Conservation (phyloP, 2,888 invertebrate genomes). For the Cremastinae sp. region DNA sequence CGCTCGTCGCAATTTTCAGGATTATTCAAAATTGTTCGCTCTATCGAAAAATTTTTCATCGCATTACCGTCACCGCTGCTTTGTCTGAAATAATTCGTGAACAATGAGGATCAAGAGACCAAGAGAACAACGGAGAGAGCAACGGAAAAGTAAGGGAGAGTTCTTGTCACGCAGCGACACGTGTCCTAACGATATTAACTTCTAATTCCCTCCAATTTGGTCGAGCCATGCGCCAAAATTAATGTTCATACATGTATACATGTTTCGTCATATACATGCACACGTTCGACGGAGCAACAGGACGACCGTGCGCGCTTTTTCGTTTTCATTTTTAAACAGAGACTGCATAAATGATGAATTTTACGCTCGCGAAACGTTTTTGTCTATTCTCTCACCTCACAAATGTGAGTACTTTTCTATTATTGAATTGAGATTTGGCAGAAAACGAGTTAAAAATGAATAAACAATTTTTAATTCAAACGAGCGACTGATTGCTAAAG, state of each 20-base stretch:
- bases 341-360: not conserved
- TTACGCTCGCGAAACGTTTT: not conserved
- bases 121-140: not conserved
- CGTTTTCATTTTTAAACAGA: slow-evolving; percentile 63
- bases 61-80: too few relatives aligned
- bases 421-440: too few relatives aligned
- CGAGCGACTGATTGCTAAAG: too few relatives aligned
- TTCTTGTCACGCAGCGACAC: slow-evolving; percentile 14
- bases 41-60: too few relatives aligned
- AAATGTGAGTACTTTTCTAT: not conserved
- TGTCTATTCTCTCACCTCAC: not conserved
- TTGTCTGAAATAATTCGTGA: not conserved
- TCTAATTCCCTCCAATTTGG: slow-evolving; percentile 31
- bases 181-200: slow-evolving; percentile 30
- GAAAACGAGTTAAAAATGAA: too few relatives aligned
- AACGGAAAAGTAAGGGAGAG: not conserved
- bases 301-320: slow-evolving; percentile 62
- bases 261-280: slow-evolving; percentile 6
- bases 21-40: too few relatives aligned
- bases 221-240: slow-evolving; percentile 42
- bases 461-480: too few relatives aligned
- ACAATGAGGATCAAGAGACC: not conserved
- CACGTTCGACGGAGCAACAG: slow-evolving; percentile 52
- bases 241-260: slow-evolving; percentile 19
- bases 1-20: too few relatives aligned